phyloP scores from a whole-genome alignment of 2,888 invertebrate species.

The Tanypteryx hageni region DNA sequence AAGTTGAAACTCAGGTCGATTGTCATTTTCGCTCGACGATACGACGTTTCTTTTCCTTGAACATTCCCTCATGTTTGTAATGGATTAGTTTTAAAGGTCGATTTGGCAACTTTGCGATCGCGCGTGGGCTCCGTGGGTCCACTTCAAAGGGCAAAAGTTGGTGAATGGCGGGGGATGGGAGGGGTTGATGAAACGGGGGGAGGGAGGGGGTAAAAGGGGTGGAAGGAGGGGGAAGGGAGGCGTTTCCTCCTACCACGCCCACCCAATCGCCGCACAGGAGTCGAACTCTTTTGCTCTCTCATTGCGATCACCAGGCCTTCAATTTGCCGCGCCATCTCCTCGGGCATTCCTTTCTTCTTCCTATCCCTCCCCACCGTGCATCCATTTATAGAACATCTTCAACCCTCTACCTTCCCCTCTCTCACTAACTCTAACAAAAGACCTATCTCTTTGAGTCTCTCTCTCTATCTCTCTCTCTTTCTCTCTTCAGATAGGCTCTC shows the following conservation, averaged over 20 bases:
- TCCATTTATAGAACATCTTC: too few relatives aligned
- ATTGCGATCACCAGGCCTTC: neutral
- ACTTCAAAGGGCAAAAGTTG: neutral
- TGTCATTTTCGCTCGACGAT: too few relatives aligned
- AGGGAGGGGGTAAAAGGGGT: too few relatives aligned
- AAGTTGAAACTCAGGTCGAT: too few relatives aligned
- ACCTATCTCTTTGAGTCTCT: neutral
- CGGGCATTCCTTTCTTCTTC: neutral
- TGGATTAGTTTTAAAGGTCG: conserved; percentile 14
- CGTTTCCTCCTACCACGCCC: neutral
- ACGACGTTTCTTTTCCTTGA: neutral
- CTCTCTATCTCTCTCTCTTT: neutral
- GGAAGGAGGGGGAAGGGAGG: too few relatives aligned
- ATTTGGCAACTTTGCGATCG: neutral
- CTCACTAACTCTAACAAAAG: neutral
- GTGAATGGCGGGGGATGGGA: neutral
- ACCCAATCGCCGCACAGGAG: neutral
- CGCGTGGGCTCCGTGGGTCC: neutral
- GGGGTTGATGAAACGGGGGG: neutral
- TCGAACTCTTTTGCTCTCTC: neutral
- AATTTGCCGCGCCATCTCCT: conserved; percentile 28
- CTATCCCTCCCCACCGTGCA: too few relatives aligned
- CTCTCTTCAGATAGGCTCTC: neutral
- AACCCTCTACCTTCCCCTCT: neutral
- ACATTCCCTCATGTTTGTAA: neutral